Evolutionary conservation across 1,140 invertebrate species (phyloP), one percentile per base, ranked within the genome.

Genomic region (Heliconius hermathena): DNA sequence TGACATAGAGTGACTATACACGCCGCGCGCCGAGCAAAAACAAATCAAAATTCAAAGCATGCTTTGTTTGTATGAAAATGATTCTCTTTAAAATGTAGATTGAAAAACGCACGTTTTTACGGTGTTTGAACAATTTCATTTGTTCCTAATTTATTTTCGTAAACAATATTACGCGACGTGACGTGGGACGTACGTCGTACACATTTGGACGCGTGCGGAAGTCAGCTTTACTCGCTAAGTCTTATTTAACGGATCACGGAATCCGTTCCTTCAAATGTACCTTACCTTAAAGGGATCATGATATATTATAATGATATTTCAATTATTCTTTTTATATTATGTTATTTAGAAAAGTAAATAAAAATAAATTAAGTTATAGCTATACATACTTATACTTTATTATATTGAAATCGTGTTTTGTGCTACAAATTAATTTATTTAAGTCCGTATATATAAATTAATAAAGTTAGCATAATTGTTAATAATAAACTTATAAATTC

Each of bases 231-330:
- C 89, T 91, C 86, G 85, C 85, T 89, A 87, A 89, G 85, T 89
- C 91, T 88, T 91, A 91, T 93, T 93, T 94, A 90, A 92, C 90
- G 91, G 88, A 89, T 93, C 89, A 87, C 77, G 83, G 87, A 88
- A 76, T 91, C 83, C 87, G 88, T 93, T 90, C 88, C 86, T 89
- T 91, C 87, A 88, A 92, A 92, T 73, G 73, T 81, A 78, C 76
- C 66, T 77, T 81, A 16, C 76, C 66, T 77, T 81, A 16, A 71
- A n/a, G n/a, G 26, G 38, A 46, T 38, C 26, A 16, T 5, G 66
- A 46, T 71, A 22, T 72, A 73, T 78, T 73, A 54, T 41, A 71
- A 71, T 71, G 0, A 36, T 77, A 77, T 66, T 29, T 26, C 26
- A 66, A 66, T 29, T 66, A 18, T 66, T n/a, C 13, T 11, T 66